Percentiles rank a stretch among this genome's conserved stretches.
Evolutionary conservation across 1,140 invertebrate genomes (phyloP).

Genomic region (Pollicipes pollicipes): DNA sequence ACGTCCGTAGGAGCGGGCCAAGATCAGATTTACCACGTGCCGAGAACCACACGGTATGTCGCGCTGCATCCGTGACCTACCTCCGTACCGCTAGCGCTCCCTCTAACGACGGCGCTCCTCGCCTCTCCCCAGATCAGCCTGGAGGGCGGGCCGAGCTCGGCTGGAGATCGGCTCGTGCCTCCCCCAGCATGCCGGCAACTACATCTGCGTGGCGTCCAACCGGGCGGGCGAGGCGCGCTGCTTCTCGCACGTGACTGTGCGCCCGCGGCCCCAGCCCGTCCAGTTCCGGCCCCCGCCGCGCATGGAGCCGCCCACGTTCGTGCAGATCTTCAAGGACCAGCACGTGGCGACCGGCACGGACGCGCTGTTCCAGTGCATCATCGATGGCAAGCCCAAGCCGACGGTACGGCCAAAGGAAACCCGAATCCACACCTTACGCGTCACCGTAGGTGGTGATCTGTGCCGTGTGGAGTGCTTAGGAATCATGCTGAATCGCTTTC

Average conservation of each 20-base stretch:
- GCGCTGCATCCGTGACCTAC: too few species aligned
- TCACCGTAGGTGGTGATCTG: too few species aligned
- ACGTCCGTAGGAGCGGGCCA: too few species aligned
- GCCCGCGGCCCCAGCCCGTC: constrained; percentile 17
- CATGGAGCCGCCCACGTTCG: constrained; percentile 40
- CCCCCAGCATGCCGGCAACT: constrained; percentile 49
- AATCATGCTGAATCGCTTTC: too few species aligned
- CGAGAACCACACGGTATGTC: too few species aligned
- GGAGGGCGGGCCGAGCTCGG: not conserved
- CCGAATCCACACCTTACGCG: too few species aligned
- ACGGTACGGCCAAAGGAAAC: constrained; percentile 37
- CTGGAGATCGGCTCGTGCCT: not conserved
- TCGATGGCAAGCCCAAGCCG: constrained; percentile 48
- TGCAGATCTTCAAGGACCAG: constrained; percentile 41
- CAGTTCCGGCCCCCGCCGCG: constrained; percentile 36
- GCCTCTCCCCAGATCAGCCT: not conserved
- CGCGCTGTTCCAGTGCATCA: constrained; percentile 50
- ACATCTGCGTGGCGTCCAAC: constrained; percentile 54
- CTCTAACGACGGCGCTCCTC: too few species aligned
- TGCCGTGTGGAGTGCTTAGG: too few species aligned
- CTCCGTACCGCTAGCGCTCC: too few species aligned
- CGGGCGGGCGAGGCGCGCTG: constrained; percentile 55
- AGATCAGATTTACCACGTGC: too few species aligned
- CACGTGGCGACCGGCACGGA: constrained; percentile 32
- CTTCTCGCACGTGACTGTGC: constrained; percentile 47